Percentiles rank a stretch among this genome's conserved stretches.
Conservation (phyloP, 2,888 invertebrate genomes). For the Cerastis rubricosa region DNA sequence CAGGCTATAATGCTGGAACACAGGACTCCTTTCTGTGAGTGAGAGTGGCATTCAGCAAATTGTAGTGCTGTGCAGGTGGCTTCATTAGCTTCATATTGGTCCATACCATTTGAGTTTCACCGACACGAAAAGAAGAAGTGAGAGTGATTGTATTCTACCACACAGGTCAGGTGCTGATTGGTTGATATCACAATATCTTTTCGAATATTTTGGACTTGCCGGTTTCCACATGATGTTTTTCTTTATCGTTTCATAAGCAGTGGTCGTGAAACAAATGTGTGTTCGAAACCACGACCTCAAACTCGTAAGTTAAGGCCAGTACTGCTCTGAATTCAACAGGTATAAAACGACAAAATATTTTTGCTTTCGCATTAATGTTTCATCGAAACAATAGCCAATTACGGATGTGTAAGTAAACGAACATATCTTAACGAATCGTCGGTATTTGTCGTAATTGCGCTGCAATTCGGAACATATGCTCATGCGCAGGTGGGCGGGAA, state of each 20-base stretch:
- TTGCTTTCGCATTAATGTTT: not conserved
- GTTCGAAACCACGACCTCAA: not conserved
- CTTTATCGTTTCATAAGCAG: not conserved
- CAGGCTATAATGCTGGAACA: not conserved
- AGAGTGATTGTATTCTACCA: too few species aligned
- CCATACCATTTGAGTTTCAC: too few species aligned
- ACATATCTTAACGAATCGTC: constrained; percentile 53
- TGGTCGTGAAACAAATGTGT: too few species aligned
- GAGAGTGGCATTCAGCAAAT: too few species aligned
- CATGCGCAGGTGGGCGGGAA: constrained; percentile 74
- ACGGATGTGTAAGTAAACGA: constrained; percentile 24
- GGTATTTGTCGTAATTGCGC: constrained; percentile 58
- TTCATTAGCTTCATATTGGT: too few species aligned
- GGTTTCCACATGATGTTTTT: not conserved
- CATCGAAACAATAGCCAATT: constrained; percentile 22
- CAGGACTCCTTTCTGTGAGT: not conserved
- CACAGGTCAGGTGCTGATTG: too few species aligned
- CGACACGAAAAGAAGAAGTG: too few species aligned
- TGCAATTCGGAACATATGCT: constrained; percentile 71
- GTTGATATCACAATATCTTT: not conserved
- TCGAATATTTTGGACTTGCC: not conserved
- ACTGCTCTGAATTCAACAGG: not conserved
- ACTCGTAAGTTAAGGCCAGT: not conserved
- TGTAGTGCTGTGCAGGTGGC: too few species aligned
- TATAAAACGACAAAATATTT: not conserved